Evolutionary conservation across 2,113 vertebrate genomes (phyloP).

Genomic region (Patagioenas fasciata): DNA sequence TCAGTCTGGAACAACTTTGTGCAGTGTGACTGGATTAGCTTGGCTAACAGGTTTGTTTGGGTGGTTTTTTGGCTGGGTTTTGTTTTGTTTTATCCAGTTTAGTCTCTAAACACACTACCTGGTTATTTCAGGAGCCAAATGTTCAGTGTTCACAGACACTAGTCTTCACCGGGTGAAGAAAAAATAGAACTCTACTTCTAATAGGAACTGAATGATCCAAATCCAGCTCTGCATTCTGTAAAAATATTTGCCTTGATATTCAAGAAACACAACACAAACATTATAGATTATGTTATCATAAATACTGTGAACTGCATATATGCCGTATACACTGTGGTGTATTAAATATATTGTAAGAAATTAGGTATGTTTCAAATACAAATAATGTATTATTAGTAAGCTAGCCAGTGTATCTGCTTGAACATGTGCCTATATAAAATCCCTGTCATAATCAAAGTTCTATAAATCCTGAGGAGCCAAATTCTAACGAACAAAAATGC

Average conservation of each 20-base stretch:
- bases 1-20: background rate
- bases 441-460: background rate
- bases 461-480: background rate
- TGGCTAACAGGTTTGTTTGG: background rate
- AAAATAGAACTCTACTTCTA: background rate
- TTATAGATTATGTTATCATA: background rate
- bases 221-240: background rate
- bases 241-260: background rate
- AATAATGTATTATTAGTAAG: background rate
- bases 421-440: background rate
- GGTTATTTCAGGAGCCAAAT: background rate
- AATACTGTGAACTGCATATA: background rate
- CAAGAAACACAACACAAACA: background rate
- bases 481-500: background rate
- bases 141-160: background rate
- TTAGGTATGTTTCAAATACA: background rate
- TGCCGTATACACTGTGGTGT: background rate
- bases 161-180: background rate
- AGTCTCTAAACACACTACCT: background rate
- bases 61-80: too few species aligned
- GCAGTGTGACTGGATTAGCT: background rate
- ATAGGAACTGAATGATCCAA: background rate
- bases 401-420: background rate
- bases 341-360: background rate
- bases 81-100: background rate